These are phyloP conservation scores for Gouania willdenowi DNA, from an alignment of 2,797 vertebrate species.

Conservation along the genomic window DNA sequence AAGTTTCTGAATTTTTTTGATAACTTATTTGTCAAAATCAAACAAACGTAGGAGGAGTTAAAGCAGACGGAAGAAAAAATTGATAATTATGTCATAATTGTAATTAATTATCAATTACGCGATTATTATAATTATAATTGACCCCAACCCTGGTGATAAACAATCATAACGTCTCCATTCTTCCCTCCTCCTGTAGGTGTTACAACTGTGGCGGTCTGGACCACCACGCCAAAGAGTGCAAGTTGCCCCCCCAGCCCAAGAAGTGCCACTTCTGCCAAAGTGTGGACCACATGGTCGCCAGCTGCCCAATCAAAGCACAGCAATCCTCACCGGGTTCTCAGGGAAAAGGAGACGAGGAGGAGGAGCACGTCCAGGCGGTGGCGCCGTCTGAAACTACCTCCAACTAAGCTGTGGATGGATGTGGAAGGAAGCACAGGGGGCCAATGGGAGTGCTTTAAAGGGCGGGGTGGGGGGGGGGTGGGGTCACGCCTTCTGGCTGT, in stretches of 20 bases:
- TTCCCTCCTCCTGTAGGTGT: conserved; percentile 73
- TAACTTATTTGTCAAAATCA: too few relatives aligned
- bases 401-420: conserved; percentile 47
- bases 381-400: conserved; percentile 73
- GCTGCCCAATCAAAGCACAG: conserved; percentile 89
- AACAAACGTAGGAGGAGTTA: too few relatives aligned
- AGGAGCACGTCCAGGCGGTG: conserved; percentile 71
- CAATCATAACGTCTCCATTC: neutral
- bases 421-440: conserved; percentile 67
- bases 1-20: too few relatives aligned
- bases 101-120: too few relatives aligned
- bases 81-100: too few relatives aligned
- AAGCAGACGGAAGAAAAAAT: too few relatives aligned
- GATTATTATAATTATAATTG: too few relatives aligned
- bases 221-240: conserved; percentile 98
- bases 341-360: conserved; percentile 83
- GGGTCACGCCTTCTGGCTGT: conserved; percentile 32
- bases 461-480: conserved; percentile 40
- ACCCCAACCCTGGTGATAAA: too few relatives aligned
- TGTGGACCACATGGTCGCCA: conserved; percentile 94
- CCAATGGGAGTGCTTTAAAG: conserved; percentile 72
- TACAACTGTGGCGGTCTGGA: conserved; percentile 96
- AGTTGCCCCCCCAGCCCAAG: conserved; percentile 94
- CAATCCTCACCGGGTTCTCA: conserved; percentile 85
- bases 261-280: conserved; percentile 99